Conservation (phyloP, 2,113 vertebrate genomes). For the Hippocampus guttulatus region DNA sequence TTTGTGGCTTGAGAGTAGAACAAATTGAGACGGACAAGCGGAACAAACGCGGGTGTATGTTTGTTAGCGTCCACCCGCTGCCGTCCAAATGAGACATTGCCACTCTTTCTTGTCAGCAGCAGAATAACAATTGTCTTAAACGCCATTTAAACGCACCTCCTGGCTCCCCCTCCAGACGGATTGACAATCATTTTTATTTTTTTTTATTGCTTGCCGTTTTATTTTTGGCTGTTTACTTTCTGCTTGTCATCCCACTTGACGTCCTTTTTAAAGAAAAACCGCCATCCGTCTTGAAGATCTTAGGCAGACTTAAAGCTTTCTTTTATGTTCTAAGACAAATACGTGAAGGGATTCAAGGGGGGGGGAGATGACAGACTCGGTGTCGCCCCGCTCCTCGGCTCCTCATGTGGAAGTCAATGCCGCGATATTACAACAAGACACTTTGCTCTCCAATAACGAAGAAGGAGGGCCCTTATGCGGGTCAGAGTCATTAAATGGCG, state of each 20-base stretch:
- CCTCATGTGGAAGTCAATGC: conserved; percentile 50
- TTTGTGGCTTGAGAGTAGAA: conserved; percentile 29
- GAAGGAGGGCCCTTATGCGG: conserved; percentile 11
- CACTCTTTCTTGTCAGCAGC: conserved; percentile 47
- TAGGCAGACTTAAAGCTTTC: conserved; percentile 34
- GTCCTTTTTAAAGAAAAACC: conserved; percentile 40
- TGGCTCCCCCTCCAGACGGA: conserved; percentile 28
- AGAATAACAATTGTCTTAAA: conserved; percentile 48
- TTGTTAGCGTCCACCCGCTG: conserved; percentile 39
- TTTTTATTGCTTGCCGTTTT: conserved; percentile 55
- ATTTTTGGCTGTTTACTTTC: conserved; percentile 70
- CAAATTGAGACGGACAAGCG: conserved; percentile 60
- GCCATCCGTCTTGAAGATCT: conserved; percentile 43
- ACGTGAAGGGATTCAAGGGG: conserved; percentile 40
- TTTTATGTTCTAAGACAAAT: conserved; percentile 62
- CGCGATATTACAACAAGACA: conserved; percentile 37
- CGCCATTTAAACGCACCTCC: conserved; percentile 55
- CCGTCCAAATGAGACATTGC: conserved; percentile 53
- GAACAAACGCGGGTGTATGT: conserved; percentile 60
- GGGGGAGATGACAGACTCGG: conserved; percentile 43
- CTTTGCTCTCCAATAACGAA: conserved; percentile 10
- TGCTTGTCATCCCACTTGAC: conserved; percentile 46
- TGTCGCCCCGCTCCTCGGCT: conserved; percentile 39
- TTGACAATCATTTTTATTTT: conserved; percentile 67
- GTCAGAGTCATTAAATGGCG: conserved; percentile 37